A percentile compares a stretch with the other conserved stretches of the same genome.
These are phyloP conservation scores for Drosophila nr. perissopoda DNA, from an alignment of 2,888 invertebrate genomes.

Conservation along the genomic window DNA sequence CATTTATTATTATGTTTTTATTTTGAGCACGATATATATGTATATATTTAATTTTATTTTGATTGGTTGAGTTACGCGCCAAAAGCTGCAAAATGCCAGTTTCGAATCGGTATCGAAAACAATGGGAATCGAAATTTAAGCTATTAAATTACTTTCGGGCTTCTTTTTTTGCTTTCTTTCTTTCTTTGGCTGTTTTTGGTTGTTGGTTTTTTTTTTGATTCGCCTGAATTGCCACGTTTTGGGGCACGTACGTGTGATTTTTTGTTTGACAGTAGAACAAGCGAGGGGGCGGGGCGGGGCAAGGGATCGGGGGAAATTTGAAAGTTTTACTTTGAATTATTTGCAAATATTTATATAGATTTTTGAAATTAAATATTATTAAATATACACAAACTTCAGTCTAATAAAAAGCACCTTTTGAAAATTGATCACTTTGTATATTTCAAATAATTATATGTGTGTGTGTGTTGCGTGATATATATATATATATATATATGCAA, in stretches of 20 bases:
- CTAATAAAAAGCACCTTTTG: slow-evolving; percentile 55
- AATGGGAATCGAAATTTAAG: slow-evolving; percentile 52
- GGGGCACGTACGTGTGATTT: slow-evolving; percentile 74
- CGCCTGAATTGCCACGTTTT: slow-evolving; percentile 76
- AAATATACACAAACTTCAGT: slow-evolving; percentile 39
- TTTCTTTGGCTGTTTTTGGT: slow-evolving; percentile 42
- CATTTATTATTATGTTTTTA: slow-evolving; percentile 47
- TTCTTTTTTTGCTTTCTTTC: slow-evolving; percentile 51
- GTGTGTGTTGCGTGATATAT: neutral
- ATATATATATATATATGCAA: slow-evolving; percentile 18
- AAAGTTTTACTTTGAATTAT: slow-evolving; percentile 22
- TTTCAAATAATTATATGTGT: neutral
- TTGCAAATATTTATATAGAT: slow-evolving; percentile 18
- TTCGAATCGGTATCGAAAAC: slow-evolving; percentile 36
- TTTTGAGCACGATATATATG: slow-evolving; percentile 26
- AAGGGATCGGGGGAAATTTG: slow-evolving; percentile 7
- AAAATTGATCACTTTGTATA: slow-evolving; percentile 39
- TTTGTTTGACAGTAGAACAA: neutral
- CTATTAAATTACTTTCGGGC: slow-evolving; percentile 54
- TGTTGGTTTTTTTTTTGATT: slow-evolving; percentile 28
- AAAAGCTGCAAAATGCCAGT: slow-evolving; percentile 45
- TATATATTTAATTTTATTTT: slow-evolving; percentile 14
- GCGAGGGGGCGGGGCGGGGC: slow-evolving; percentile 1
- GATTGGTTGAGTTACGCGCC: slow-evolving; percentile 42
- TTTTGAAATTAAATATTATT: slow-evolving; percentile 16